phyloP scores from a whole-genome alignment of 2,888 invertebrate genomes.

The Subacronicta megacephala region DNA sequence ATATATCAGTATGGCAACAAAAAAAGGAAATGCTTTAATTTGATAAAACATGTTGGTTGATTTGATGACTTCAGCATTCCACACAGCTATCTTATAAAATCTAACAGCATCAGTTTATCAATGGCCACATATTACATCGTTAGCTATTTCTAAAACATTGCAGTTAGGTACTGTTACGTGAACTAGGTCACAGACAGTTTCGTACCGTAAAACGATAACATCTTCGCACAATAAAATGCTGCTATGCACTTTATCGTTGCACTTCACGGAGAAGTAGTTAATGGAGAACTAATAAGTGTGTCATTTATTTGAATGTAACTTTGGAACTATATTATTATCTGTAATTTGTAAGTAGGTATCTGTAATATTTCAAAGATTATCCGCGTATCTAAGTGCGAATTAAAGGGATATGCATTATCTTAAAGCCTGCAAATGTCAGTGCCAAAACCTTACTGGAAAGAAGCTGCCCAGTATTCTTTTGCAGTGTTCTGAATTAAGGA shows the following conservation, averaged over 20 bases:
- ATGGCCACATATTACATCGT: constrained; percentile 31
- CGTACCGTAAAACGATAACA: constrained; percentile 61
- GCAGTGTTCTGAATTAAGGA: no score
- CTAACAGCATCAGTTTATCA: constrained; percentile 36
- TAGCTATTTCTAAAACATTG: constrained; percentile 53
- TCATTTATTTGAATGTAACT: background rate
- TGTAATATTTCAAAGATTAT: background rate
- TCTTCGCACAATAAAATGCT: constrained; percentile 55
- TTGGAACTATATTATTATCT: no score
- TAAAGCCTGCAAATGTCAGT: no score
- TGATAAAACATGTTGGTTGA: background rate
- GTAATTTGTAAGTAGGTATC: no score
- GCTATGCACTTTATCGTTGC: constrained; percentile 57
- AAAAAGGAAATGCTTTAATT: background rate
- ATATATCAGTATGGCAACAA: no score
- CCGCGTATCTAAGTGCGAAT: background rate
- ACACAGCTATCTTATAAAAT: constrained; percentile 13
- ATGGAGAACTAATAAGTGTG: constrained; percentile 11
- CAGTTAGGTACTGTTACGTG: constrained; percentile 56
- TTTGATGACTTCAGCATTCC: constrained; percentile 6
- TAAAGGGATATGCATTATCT: no score
- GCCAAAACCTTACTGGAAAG: no score
- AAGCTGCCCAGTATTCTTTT: no score
- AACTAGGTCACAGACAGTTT: constrained; percentile 60
- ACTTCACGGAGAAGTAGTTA: constrained; percentile 10